phyloP scores from a whole-genome alignment of 2,113 vertebrate species.

The Conger conger region DNA sequence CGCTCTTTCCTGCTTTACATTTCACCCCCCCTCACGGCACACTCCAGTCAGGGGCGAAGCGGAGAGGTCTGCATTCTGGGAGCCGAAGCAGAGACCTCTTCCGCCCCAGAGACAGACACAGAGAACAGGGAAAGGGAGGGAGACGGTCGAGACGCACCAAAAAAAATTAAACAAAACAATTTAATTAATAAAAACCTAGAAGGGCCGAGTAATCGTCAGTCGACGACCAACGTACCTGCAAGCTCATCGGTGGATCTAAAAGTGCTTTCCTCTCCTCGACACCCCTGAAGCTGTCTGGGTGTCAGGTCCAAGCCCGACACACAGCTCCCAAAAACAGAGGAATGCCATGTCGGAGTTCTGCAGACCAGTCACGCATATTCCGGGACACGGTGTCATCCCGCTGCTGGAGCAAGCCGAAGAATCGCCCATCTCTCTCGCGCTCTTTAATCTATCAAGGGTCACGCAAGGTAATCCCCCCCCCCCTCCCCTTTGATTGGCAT shows the following conservation, averaged over 20 bases:
- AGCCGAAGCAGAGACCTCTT: background rate
- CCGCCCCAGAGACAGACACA: background rate
- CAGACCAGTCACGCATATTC: conserved; percentile 78
- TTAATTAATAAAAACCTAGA: background rate
- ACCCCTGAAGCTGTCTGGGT: conserved; percentile 59
- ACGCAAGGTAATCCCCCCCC: conserved; percentile 76
- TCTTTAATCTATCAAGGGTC: conserved; percentile 78
- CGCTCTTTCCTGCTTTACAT: background rate
- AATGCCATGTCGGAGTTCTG: conserved; percentile 64
- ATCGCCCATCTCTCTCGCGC: conserved; percentile 77
- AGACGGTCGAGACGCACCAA: background rate
- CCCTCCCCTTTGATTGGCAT: conserved; percentile 75
- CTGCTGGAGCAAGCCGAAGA: conserved; percentile 79
- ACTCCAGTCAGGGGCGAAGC: background rate
- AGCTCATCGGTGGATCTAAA: conserved; percentile 73
- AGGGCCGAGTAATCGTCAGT: background rate
- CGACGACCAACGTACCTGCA: conserved; percentile 73
- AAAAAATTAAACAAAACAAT: background rate
- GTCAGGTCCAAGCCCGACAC: conserved; percentile 58
- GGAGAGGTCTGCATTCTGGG: background rate
- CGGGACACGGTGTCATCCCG: conserved; percentile 82
- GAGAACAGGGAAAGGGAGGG: background rate
- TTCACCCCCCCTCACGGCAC: background rate
- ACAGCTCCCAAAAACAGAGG: conserved; percentile 56
- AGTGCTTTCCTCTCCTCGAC: conserved; percentile 47